A percentile compares a stretch with the other conserved stretches of the same genome.
These are phyloP conservation scores for Plemyria rubiginata DNA, from an alignment of 2,888 invertebrate species.

Conservation along the genomic window DNA sequence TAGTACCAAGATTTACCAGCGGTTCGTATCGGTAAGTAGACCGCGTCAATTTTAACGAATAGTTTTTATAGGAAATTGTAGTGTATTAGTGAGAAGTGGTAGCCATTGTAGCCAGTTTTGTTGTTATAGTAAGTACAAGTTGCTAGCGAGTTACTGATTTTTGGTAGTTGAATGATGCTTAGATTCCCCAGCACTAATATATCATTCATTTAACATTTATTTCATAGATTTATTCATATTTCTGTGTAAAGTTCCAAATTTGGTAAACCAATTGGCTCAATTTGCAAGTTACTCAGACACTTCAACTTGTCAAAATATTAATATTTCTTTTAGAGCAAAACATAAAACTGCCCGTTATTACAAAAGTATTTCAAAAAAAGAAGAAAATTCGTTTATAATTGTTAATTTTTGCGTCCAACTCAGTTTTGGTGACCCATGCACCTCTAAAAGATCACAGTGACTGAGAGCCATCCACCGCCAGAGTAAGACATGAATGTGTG, in stretches of 20 bases:
- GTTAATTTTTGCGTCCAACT: too few relatives aligned
- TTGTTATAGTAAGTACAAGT: constrained; percentile 25
- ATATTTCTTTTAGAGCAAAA: too few relatives aligned
- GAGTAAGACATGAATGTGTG: constrained; percentile 2
- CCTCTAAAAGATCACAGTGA: too few relatives aligned
- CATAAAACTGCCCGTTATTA: too few relatives aligned
- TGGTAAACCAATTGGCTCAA: constrained; percentile 11
- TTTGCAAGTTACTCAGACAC: not conserved
- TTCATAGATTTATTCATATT: constrained; percentile 14
- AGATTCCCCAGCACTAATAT: constrained; percentile 39
- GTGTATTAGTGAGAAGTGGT: constrained; percentile 3
- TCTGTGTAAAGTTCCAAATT: constrained; percentile 16
- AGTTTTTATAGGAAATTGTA: constrained; percentile 10
- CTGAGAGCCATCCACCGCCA: not conserved
- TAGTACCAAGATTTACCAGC: not conserved
- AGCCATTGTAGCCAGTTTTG: constrained; percentile 6
- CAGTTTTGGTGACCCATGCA: too few relatives aligned
- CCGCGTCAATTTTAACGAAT: not conserved
- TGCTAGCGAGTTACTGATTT: constrained; percentile 5
- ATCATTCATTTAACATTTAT: constrained; percentile 32
- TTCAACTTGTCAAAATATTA: too few relatives aligned
- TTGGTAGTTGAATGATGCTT: constrained; percentile 35
- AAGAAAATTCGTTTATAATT: too few relatives aligned
- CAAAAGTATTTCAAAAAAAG: not conserved
- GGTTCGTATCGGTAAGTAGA: constrained; percentile 4